Evolutionary conservation across 2,113 vertebrate genomes (phyloP).

Genomic region (Paramormyrops kingsleyae): DNA sequence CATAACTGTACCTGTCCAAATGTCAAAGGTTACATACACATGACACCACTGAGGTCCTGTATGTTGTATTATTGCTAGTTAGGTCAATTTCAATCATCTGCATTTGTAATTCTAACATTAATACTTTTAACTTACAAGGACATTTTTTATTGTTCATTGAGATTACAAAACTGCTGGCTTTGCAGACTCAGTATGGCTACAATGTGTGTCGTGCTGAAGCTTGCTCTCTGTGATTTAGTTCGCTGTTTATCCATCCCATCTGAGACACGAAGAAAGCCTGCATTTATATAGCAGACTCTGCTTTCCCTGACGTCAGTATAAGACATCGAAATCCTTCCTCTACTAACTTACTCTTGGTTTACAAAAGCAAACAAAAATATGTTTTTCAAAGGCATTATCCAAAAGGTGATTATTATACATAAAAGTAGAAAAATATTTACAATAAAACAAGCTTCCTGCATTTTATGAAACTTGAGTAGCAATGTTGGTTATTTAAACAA

Average conservation of each 20-base stretch:
- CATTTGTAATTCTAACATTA: neutral
- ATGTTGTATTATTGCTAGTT: neutral
- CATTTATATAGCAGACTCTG: neutral
- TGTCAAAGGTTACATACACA: neutral
- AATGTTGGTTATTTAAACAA: neutral
- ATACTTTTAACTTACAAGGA: neutral
- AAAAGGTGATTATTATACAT: neutral
- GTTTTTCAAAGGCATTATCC: neutral
- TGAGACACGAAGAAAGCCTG: neutral
- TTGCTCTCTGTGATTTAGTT: neutral
- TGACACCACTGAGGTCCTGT: neutral
- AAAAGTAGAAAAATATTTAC: neutral
- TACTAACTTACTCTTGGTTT: neutral
- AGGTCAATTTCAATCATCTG: neutral
- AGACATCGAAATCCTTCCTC: neutral
- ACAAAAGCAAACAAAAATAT: neutral
- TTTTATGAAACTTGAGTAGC: neutral
- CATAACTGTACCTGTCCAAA: neutral
- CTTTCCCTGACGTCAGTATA: neutral
- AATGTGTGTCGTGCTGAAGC: neutral
- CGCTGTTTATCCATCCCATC: neutral
- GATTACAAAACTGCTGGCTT: neutral
- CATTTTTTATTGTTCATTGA: neutral
- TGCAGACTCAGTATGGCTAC: neutral
- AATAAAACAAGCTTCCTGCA: neutral